A percentile compares a stretch with the other conserved stretches of the same genome.
phyloP scores from a whole-genome alignment of 30 jellyfish, hydroid and myxozoan species.

The Mastigias papua region DNA sequence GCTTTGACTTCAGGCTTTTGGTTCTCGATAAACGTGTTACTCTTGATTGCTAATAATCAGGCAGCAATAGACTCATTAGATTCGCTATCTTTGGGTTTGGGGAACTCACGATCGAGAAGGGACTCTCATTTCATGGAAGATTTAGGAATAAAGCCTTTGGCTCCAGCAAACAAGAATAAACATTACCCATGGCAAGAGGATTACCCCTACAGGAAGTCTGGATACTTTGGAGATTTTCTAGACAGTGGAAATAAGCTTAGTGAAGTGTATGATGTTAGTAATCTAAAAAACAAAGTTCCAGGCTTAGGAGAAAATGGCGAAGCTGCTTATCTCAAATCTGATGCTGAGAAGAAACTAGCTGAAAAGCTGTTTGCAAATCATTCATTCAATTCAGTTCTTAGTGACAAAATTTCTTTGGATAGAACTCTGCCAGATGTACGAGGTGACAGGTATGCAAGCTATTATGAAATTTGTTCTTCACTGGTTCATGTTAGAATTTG shows the following conservation, averaged over 20 bases:
- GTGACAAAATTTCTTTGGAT: slow-evolving; percentile 94
- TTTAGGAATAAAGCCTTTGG: slow-evolving; percentile 87
- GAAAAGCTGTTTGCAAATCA: slow-evolving; percentile 90
- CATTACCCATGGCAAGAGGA: slow-evolving; percentile 92
- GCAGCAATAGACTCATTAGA: slow-evolving; percentile 89
- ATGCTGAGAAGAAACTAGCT: slow-evolving; percentile 81
- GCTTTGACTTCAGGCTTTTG: slow-evolving; percentile 93
- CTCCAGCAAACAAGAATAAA: slow-evolving; percentile 81
- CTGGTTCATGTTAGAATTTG: too few species aligned
- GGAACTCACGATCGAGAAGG: slow-evolving; percentile 55
- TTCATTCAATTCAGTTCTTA: slow-evolving; percentile 91
- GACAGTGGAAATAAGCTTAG: slow-evolving; percentile 42
- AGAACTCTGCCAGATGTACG: slow-evolving; percentile 89
- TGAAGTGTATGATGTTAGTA: slow-evolving; percentile 90
- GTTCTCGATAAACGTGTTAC: slow-evolving; percentile 89
- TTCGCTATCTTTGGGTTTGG: slow-evolving; percentile 74
- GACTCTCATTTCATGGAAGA: slow-evolving; percentile 95
- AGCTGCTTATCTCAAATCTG: slow-evolving; percentile 80
- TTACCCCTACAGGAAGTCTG: slow-evolving; percentile 43
- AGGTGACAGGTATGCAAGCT: slow-evolving; percentile 86
- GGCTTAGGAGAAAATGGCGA: slow-evolving; percentile 96
- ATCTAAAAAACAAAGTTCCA: slow-evolving; percentile 74
- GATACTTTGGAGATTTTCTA: slow-evolving; percentile 8
- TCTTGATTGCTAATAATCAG: slow-evolving; percentile 87
- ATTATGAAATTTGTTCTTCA: not conserved